A percentile compares a stretch with the other conserved stretches of the same genome.
These are phyloP conservation scores for Upupa epops DNA, from an alignment of 2,113 vertebrate species.

Conservation along the genomic window DNA sequence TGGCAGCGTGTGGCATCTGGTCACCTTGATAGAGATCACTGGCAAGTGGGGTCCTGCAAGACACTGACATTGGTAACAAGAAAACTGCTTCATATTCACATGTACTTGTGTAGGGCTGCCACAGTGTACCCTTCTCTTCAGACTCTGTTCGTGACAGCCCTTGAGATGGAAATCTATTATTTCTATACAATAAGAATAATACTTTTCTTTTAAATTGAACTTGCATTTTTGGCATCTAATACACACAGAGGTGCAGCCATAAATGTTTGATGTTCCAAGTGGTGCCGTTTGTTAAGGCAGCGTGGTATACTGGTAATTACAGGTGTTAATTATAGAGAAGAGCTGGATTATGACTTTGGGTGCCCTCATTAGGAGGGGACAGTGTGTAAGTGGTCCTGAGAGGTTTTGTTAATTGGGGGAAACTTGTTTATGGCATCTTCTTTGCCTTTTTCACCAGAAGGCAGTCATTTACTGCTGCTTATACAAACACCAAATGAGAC, in stretches of 20 bases:
- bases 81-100: neutral
- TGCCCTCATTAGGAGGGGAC: constrained; percentile 42
- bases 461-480: constrained; percentile 10
- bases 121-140: neutral
- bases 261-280: constrained; percentile 1
- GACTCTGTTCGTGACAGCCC: neutral
- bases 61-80: neutral
- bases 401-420: constrained; percentile 45
- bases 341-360: constrained; percentile 23
- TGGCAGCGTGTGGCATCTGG: neutral
- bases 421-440: constrained; percentile 14
- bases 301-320: constrained; percentile 9
- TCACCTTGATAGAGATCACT: neutral
- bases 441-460: neutral
- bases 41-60: neutral
- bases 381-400: neutral
- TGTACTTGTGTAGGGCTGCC: neutral
- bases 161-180: neutral
- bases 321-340: neutral
- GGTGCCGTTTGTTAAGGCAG: neutral
- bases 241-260: neutral
- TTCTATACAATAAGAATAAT: neutral
- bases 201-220: neutral
- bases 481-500: neutral
- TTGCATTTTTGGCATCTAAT: neutral